phyloP scores from a whole-genome alignment of 2,888 invertebrate genomes.

The Pseudococcus jackbeardsleyi region DNA sequence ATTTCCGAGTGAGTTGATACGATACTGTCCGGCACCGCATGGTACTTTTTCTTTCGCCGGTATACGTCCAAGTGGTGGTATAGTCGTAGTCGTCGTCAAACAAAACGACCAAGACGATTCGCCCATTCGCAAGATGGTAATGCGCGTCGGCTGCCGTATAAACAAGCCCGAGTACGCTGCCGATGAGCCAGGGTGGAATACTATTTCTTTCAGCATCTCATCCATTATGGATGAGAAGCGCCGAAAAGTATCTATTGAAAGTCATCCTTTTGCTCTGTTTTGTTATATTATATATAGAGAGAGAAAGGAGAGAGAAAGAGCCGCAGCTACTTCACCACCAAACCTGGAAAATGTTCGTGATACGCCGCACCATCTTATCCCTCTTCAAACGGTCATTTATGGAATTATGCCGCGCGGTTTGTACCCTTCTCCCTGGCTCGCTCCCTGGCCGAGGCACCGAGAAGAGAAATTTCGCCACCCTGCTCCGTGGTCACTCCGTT shows the following conservation, averaged over 20 bases:
- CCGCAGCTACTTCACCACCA: neutral
- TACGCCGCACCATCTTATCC: neutral
- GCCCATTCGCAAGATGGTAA: slow-evolving; percentile 63
- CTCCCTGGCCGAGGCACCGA: neutral
- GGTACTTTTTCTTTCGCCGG: slow-evolving; percentile 53
- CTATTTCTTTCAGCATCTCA: slow-evolving; percentile 60
- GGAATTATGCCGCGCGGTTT: slow-evolving; percentile 59
- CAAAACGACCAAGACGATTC: slow-evolving; percentile 58
- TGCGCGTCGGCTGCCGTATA: slow-evolving; percentile 64
- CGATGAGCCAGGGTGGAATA: slow-evolving; percentile 26
- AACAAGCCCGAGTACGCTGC: neutral
- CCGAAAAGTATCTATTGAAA: slow-evolving; percentile 63
- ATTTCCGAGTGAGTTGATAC: slow-evolving; percentile 63
- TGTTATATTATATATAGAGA: slow-evolving; percentile 4
- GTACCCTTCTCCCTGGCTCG: neutral
- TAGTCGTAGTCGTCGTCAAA: slow-evolving; percentile 26
- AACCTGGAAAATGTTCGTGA: slow-evolving; percentile 52
- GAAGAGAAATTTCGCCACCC: neutral
- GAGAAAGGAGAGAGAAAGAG: neutral
- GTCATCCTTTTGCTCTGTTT: slow-evolving; percentile 60
- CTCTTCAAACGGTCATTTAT: slow-evolving; percentile 60
- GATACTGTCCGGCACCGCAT: slow-evolving; percentile 58
- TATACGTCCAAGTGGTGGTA: neutral
- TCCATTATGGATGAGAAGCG: slow-evolving; percentile 63
- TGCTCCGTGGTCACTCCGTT: slow-evolving; percentile 46